Percentiles rank a stretch among this genome's conserved stretches.
phyloP scores from a whole-genome alignment of 2,888 invertebrate species.

The Gnatocerus cornutus region DNA sequence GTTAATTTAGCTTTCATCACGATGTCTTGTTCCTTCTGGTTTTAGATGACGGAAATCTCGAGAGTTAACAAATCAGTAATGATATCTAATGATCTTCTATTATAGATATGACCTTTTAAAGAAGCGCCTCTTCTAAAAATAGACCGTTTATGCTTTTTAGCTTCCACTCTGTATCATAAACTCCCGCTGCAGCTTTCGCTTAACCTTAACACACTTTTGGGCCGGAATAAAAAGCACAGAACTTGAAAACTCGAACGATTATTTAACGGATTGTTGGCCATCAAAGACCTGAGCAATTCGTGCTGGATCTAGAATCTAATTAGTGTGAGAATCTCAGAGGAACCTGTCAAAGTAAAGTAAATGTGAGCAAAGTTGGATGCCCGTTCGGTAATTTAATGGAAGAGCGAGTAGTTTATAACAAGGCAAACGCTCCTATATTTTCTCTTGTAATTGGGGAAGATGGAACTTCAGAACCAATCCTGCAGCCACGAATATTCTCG shows the following conservation, averaged over 20 bases:
- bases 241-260: not conserved
- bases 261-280: conserved; percentile 33
- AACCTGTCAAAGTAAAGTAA: conserved; percentile 42
- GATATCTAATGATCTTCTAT: too few species aligned
- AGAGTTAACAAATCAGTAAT: too few species aligned
- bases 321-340: conserved; percentile 38
- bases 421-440: conserved; percentile 8
- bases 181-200: too few species aligned
- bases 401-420: conserved; percentile 22
- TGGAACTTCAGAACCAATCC: conserved; percentile 11
- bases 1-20: not conserved
- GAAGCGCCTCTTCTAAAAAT: too few species aligned
- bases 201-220: too few species aligned
- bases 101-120: too few species aligned
- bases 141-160: too few species aligned
- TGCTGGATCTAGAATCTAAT: conserved; percentile 41
- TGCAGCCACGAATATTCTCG: not conserved
- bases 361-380: conserved; percentile 33
- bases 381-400: conserved; percentile 34
- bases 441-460: conserved; percentile 20
- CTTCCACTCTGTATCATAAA: too few species aligned
- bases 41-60: too few species aligned
- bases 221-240: too few species aligned
- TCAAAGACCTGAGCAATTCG: conserved; percentile 31
- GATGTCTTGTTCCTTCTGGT: not conserved